phyloP scores from a whole-genome alignment of 2,797 vertebrate genomes.

The Enteromius anoplus region DNA sequence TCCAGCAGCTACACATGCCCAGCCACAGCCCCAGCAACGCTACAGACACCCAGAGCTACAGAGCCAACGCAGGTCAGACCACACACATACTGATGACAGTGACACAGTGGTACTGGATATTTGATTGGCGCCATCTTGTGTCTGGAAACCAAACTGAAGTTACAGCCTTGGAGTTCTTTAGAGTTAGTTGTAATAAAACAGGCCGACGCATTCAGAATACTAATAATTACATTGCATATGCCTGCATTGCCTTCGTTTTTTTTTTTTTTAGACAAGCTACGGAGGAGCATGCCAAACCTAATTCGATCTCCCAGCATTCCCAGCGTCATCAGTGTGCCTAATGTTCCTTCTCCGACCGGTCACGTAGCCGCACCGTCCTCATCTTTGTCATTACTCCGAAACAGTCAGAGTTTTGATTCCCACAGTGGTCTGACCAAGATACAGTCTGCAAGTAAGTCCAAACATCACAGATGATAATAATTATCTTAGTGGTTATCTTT shows the following conservation, averaged over 20 bases:
- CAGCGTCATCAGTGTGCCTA: constrained; percentile 86
- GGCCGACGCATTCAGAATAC: no score
- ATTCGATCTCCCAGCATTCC: constrained; percentile 95
- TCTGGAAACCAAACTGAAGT: not conserved
- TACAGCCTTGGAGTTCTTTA: not conserved
- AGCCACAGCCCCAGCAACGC: constrained; percentile 74
- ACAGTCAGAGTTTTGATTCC: constrained; percentile 97
- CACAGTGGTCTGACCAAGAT: constrained; percentile 88
- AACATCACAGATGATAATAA: not conserved
- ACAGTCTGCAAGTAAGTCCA: constrained; percentile 90
- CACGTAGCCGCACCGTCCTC: constrained; percentile 77
- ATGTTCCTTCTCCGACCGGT: constrained; percentile 76
- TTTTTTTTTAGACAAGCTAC: constrained; percentile 86
- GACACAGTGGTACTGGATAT: no score
- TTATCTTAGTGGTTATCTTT: not conserved
- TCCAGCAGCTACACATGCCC: constrained; percentile 79
- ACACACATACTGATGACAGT: not conserved
- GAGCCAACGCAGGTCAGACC: constrained; percentile 85
- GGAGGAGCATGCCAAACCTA: constrained; percentile 97
- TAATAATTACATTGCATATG: no score
- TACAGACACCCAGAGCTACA: constrained; percentile 76
- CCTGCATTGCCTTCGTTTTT: no score
- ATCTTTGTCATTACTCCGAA: constrained; percentile 83
- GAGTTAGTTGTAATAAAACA: not conserved
- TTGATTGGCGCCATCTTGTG: not conserved